Base-by-base conservation (phyloP, 92 coral and sea anemone species). In the Porites lobata region DNA sequence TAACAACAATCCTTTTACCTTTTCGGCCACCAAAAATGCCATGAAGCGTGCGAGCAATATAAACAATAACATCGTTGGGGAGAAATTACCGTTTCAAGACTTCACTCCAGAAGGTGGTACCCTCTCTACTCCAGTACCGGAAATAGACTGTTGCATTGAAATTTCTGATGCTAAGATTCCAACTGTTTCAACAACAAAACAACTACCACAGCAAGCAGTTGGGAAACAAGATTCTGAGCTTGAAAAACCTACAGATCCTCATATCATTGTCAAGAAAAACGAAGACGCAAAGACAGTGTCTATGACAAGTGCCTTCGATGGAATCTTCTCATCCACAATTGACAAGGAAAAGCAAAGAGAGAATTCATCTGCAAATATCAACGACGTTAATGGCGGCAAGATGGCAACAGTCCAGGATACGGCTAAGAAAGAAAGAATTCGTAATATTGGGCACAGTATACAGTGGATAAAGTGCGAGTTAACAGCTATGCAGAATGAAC, bases 381-480 rank as follows among this genome's bases (percentile, higher is more conserved):
- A 58, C 21, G 15, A 76, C 14, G 65, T 24, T 14, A 63, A 11
- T 11, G 51, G 8, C 13, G 51, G 8, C 13, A 53, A 63, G 51
- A 17, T 63, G 10, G 54, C 9, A 17, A 57, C 14, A 20, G 47
- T 20, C 19, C 59, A 76, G 17, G 14, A 17, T 57, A 67, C 56
- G 50, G 77, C 43, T 53, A 69, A 87, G 18, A 86, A 79, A 29
- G 90, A 77, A 82, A 76, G 91, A 54, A 91, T 87, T 58, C 32
- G 80, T 51, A 87, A 91, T 80, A 82, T 91, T 77, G 91, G 83
- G 75, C 72, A 77, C 21, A 86, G 88, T 12, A 80, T 91, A n/a
- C 77, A 87, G 17, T 91, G 94, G 94, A 78, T 91, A 24, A 77
- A 80, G 72, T 52, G 76, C 77, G 94, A 91, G 63, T 72, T 91